phyloP scores from a whole-genome alignment of 1,140 invertebrate species.

The Mycetomoellerius zeteki region DNA sequence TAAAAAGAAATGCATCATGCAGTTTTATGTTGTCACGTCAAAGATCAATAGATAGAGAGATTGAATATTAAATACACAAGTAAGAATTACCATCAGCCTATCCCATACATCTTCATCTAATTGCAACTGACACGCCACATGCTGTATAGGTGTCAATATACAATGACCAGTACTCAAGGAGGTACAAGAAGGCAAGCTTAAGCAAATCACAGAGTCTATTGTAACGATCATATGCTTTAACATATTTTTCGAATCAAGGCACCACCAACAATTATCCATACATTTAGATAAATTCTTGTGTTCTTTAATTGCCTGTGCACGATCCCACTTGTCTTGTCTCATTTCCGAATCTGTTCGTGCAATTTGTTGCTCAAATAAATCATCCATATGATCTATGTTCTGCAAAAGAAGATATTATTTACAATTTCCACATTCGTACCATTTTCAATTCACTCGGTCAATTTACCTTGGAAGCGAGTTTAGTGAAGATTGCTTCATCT shows the following conservation, averaged over 20 bases:
- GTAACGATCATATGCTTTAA: slow-evolving; percentile 96
- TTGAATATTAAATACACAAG: no score
- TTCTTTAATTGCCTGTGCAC: slow-evolving; percentile 91
- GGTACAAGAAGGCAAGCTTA: slow-evolving; percentile 92
- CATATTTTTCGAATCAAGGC: slow-evolving; percentile 93
- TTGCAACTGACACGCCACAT: slow-evolving; percentile 92
- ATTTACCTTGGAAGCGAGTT: slow-evolving; percentile 90
- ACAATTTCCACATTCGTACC: slow-evolving; percentile 19
- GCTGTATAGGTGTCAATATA: slow-evolving; percentile 94
- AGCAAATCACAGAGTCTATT: slow-evolving; percentile 93
- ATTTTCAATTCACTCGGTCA: slow-evolving; percentile 38
- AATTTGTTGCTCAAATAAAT: slow-evolving; percentile 94
- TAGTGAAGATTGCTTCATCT: slow-evolving; percentile 93
- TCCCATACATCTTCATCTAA: slow-evolving; percentile 98
- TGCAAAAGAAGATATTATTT: slow-evolving; percentile 67
- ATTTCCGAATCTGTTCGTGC: slow-evolving; percentile 88
- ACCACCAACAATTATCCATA: slow-evolving; percentile 93
- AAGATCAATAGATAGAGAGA: no score
- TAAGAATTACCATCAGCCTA: slow-evolving; percentile 91
- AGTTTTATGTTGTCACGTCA: not conserved
- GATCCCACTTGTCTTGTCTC: slow-evolving; percentile 90
- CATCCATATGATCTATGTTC: slow-evolving; percentile 91
- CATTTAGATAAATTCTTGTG: slow-evolving; percentile 90
- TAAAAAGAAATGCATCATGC: slow-evolving; percentile 75
- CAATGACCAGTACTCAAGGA: slow-evolving; percentile 96